Percentiles rank a stretch among this genome's conserved stretches.
phyloP scores from a whole-genome alignment of 2,888 invertebrate species.

The Chrysomela aeneicollis region DNA sequence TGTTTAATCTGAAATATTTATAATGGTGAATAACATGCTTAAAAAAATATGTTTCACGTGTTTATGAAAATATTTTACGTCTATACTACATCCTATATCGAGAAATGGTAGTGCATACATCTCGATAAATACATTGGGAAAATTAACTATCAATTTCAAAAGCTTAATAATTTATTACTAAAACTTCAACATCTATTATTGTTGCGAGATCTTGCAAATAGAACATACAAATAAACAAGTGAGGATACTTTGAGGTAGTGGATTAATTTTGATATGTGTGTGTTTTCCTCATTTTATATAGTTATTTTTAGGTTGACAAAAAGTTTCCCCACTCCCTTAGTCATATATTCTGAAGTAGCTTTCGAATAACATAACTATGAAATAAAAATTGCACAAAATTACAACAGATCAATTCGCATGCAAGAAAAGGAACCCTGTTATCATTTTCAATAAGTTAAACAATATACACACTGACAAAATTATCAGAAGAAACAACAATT shows the following conservation, averaged over 20 bases:
- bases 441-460: not conserved
- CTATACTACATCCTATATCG: not conserved
- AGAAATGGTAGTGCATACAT: not conserved
- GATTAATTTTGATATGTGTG: no score
- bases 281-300: no score
- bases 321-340: not conserved
- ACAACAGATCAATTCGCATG: not conserved
- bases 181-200: not conserved
- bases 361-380: not conserved
- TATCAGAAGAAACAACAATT: not conserved
- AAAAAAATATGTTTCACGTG: not conserved
- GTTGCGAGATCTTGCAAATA: not conserved
- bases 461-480: not conserved
- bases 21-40: not conserved
- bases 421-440: not conserved
- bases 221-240: not conserved
- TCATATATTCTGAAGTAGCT: not conserved
- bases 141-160: not conserved
- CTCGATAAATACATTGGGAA: not conserved
- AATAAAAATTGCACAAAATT: not conserved
- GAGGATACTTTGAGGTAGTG: not conserved
- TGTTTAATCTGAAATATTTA: not conserved
- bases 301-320: no score
- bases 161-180: not conserved
- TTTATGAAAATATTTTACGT: not conserved